Percentiles rank a stretch among this genome's conserved stretches.
Evolutionary conservation across 2,113 vertebrate genomes (phyloP).

Genomic region (Clarias batrachus): DNA sequence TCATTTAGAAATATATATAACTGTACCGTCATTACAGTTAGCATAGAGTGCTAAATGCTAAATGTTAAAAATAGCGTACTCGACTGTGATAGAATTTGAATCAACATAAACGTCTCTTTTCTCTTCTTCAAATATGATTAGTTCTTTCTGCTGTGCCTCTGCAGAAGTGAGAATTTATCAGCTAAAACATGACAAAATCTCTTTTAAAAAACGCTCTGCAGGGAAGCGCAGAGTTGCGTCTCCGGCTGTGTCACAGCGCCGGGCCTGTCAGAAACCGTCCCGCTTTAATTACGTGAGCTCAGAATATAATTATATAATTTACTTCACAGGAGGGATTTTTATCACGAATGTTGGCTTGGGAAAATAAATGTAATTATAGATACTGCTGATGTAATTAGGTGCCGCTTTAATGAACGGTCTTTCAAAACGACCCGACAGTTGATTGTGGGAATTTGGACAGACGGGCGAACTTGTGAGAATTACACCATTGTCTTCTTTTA

Average conservation of each 20-base stretch:
- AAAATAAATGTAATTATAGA: slow-evolving; percentile 70
- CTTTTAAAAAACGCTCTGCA: not conserved
- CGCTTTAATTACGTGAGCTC: slow-evolving; percentile 58
- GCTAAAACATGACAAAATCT: not conserved
- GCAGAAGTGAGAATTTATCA: not conserved
- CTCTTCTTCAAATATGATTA: not conserved
- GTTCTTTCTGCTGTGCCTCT: not conserved
- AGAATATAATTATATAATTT: slow-evolving; percentile 61
- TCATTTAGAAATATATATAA: not conserved
- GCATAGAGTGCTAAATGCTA: not conserved
- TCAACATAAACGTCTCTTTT: not conserved
- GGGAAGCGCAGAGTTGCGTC: not conserved
- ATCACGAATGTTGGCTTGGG: slow-evolving; percentile 62
- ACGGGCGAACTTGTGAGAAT: slow-evolving; percentile 9
- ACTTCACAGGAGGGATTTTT: slow-evolving; percentile 56
- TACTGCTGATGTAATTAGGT: slow-evolving; percentile 69
- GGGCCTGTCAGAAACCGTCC: slow-evolving; percentile 56
- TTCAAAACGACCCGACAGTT: slow-evolving; percentile 59
- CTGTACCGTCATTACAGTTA: not conserved
- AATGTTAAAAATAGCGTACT: not conserved
- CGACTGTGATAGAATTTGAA: not conserved
- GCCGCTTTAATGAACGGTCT: slow-evolving; percentile 63
- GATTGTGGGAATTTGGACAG: slow-evolving; percentile 35
- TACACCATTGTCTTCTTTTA: not conserved
- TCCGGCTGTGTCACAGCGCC: slow-evolving; percentile 4